phyloP scores from a whole-genome alignment of 2,888 invertebrate species.

The Pristionchus exspectatus region DNA sequence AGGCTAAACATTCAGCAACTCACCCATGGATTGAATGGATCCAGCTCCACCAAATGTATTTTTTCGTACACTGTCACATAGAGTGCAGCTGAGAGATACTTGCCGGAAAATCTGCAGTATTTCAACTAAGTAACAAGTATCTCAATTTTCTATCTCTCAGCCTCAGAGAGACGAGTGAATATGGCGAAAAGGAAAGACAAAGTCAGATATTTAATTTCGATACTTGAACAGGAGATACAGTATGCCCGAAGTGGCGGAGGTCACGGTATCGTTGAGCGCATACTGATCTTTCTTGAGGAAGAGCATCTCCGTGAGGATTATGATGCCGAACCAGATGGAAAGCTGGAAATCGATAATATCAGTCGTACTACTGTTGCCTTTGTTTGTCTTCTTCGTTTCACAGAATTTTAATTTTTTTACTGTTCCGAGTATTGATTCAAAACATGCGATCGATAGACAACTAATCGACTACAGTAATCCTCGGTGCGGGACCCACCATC shows the following conservation, averaged over 20 bases:
- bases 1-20: neutral
- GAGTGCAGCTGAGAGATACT: constrained; percentile 47
- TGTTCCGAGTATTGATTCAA: too few species aligned
- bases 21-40: constrained; percentile 22
- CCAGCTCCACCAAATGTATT: constrained; percentile 45
- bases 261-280: constrained; percentile 69
- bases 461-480: neutral
- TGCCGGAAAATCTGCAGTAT: constrained; percentile 46
- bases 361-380: too few species aligned
- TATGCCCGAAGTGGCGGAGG: constrained; percentile 77
- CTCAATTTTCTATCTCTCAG: too few species aligned
- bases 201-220: neutral
- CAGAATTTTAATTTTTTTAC: too few species aligned
- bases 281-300: constrained; percentile 60
- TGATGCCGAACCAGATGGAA: constrained; percentile 60
- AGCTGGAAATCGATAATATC: constrained; percentile 55
- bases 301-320: constrained; percentile 62
- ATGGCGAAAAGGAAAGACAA: neutral
- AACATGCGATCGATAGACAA: too few species aligned
- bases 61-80: constrained; percentile 39
- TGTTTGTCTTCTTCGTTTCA: neutral
- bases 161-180: neutral
- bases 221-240: constrained; percentile 76
- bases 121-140: neutral
- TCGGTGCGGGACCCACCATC: constrained; percentile 53